phyloP scores from a whole-genome alignment of 2,888 invertebrate genomes.

The Drosophila mulleri region DNA sequence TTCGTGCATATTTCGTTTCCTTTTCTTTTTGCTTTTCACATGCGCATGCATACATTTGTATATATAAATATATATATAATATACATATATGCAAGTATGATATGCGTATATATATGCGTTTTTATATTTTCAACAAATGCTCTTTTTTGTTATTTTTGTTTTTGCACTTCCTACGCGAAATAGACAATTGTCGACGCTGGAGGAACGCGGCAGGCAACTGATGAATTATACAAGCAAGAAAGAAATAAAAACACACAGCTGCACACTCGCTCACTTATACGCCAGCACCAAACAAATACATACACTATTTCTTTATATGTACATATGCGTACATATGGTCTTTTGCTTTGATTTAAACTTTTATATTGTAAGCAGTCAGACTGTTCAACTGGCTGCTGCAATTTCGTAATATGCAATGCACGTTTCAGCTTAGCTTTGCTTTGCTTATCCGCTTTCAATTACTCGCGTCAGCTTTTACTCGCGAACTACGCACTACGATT shows the following conservation, averaged over 20 bases:
- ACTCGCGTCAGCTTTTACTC: constrained; percentile 56
- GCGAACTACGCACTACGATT: constrained; percentile 61
- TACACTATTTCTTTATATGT: constrained; percentile 48
- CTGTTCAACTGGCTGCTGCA: constrained; percentile 51
- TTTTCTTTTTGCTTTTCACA: constrained; percentile 34
- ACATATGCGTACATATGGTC: constrained; percentile 39
- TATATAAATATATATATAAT: constrained; percentile 5
- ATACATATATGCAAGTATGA: constrained; percentile 6
- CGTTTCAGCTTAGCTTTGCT: constrained; percentile 53
- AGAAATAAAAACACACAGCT: constrained; percentile 54
- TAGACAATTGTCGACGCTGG: constrained; percentile 34
- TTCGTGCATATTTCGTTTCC: constrained; percentile 22
- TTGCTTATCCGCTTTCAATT: constrained; percentile 55
- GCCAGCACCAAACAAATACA: constrained; percentile 23
- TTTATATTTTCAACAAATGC: constrained; percentile 28
- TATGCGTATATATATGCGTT: constrained; percentile 15
- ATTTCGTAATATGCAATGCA: constrained; percentile 66
- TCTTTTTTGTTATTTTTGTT: constrained; percentile 25
- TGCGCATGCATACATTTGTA: constrained; percentile 45
- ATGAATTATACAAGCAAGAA: constrained; percentile 44
- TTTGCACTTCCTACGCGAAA: constrained; percentile 53
- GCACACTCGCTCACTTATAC: constrained; percentile 29
- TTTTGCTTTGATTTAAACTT: constrained; percentile 34
- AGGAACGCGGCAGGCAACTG: constrained; percentile 48
- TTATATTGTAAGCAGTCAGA: constrained; percentile 33